Percentiles rank a stretch among this genome's conserved stretches.
These are phyloP conservation scores for Buathra laborator DNA, from an alignment of 2,888 invertebrate genomes.

Conservation along the genomic window DNA sequence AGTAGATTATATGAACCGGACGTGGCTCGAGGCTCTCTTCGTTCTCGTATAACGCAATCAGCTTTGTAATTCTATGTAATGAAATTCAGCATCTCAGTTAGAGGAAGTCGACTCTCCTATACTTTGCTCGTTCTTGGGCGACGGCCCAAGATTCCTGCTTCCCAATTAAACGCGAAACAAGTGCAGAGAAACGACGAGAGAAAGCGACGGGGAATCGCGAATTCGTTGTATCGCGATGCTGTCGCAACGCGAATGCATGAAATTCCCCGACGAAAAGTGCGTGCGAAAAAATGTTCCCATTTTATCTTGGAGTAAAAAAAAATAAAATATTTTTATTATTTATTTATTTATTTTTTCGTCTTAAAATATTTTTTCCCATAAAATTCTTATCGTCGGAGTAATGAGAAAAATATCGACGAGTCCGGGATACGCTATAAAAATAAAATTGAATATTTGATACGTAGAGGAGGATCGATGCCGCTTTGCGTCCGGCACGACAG, in stretches of 20 bases:
- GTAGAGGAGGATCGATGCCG: not conserved
- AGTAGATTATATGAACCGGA: not conserved
- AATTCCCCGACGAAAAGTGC: not conserved
- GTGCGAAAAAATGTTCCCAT: not conserved
- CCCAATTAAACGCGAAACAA: constrained; percentile 51
- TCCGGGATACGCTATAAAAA: not conserved
- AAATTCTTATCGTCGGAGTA: not conserved
- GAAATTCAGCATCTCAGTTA: constrained; percentile 63
- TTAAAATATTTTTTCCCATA: too few relatives aligned
- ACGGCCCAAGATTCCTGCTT: constrained; percentile 46
- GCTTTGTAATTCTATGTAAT: constrained; percentile 64
- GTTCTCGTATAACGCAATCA: constrained; percentile 58
- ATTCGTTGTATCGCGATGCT: constrained; percentile 21
- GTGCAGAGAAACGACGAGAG: constrained; percentile 13
- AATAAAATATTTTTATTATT: too few relatives aligned
- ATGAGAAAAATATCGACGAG: not conserved
- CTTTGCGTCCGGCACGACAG: not conserved
- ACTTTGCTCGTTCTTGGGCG: constrained; percentile 10
- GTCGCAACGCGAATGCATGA: not conserved
- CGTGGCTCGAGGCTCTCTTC: constrained; percentile 33
- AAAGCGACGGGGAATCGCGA: constrained; percentile 39
- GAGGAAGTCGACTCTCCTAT: constrained; percentile 17
- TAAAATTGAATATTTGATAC: constrained; percentile 14
- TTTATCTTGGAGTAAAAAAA: not conserved
- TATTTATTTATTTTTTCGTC: too few relatives aligned